Conservation (phyloP, 2,797 vertebrate genomes). For the Heliangelus exortis region DNA sequence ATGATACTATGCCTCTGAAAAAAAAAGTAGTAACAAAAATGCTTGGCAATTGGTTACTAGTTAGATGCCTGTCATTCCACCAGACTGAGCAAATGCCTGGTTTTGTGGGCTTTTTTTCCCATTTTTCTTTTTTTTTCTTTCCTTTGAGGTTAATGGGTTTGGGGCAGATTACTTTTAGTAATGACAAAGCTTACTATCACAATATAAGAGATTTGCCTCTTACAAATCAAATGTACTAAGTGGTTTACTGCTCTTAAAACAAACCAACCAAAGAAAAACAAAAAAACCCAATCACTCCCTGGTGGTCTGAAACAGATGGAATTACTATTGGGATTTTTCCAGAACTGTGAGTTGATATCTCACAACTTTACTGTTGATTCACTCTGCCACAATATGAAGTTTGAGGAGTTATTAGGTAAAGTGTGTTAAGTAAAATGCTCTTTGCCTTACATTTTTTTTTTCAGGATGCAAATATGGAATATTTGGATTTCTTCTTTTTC, state of each 20-base stretch:
- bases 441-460: neutral
- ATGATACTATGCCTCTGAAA: neutral
- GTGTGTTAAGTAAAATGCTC: too few species aligned
- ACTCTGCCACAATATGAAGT: neutral
- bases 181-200: neutral
- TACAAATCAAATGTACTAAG: neutral
- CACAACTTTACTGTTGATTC: neutral
- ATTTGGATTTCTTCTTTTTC: neutral
- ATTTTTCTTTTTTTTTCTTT: neutral
- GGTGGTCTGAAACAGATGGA: neutral
- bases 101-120: too few species aligned
- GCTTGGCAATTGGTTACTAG: neutral
- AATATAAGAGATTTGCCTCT: neutral
- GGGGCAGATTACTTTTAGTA: neutral
- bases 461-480: neutral
- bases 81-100: neutral
- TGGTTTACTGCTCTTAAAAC: neutral
- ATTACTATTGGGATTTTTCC: neutral
- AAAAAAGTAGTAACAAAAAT: neutral
- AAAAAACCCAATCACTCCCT: neutral
- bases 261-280: neutral
- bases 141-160: neutral
- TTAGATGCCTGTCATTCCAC: neutral
- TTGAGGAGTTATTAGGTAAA: neutral
- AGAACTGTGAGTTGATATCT: neutral